These are phyloP conservation scores for Amorpha juglandis DNA, from an alignment of 2,888 invertebrate genomes.

Conservation along the genomic window DNA sequence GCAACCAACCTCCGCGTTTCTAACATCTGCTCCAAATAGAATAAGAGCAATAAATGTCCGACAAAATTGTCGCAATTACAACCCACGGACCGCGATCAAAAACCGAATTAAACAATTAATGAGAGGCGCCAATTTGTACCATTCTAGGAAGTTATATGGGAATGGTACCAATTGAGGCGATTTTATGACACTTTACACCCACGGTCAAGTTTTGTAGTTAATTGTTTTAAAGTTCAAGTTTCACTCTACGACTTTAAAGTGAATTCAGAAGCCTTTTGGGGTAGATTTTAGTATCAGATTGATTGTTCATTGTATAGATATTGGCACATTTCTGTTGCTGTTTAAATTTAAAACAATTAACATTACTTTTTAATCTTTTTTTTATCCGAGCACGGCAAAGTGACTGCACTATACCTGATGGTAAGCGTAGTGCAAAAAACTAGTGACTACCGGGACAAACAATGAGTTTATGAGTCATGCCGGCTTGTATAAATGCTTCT, in stretches of 20 bases:
- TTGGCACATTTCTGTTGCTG: too few relatives aligned
- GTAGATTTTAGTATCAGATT: not conserved
- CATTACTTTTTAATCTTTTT: too few relatives aligned
- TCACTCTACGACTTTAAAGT: not conserved
- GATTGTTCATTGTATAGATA: too few relatives aligned
- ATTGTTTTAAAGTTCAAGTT: slow-evolving; percentile 16
- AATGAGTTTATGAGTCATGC: too few relatives aligned
- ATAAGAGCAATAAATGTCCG: slow-evolving; percentile 4
- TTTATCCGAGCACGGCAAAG: too few relatives aligned
- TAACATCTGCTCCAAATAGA: slow-evolving; percentile 7
- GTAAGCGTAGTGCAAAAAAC: too few relatives aligned
- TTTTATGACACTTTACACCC: slow-evolving; percentile 55
- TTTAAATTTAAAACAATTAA: too few relatives aligned
- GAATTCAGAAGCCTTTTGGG: not conserved
- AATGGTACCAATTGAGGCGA: slow-evolving; percentile 44
- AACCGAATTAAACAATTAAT: slow-evolving; percentile 61
- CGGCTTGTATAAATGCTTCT: too few relatives aligned
- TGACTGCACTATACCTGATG: too few relatives aligned
- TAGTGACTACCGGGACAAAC: too few relatives aligned
- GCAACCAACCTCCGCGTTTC: not conserved
- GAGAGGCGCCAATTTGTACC: slow-evolving; percentile 49
- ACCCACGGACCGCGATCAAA: slow-evolving; percentile 32
- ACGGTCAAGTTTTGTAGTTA: slow-evolving; percentile 44
- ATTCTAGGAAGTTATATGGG: slow-evolving; percentile 52
- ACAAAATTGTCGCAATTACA: slow-evolving; percentile 28